phyloP scores from a whole-genome alignment of 2,797 vertebrate genomes.

The Dicrostonyx torquatus region DNA sequence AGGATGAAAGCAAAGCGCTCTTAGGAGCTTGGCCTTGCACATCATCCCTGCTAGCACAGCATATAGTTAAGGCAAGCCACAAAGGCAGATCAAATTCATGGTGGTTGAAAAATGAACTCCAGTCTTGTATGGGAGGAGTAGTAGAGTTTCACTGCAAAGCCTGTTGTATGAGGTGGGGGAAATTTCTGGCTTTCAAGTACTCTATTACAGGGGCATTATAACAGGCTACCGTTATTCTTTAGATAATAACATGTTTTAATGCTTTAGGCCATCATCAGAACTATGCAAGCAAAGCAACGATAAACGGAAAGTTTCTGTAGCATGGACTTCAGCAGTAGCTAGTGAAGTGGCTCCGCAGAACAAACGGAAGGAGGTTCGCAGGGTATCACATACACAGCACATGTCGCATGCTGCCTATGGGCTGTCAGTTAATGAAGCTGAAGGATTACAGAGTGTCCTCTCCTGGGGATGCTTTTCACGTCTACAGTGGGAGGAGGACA shows the following conservation, averaged over 20 bases:
- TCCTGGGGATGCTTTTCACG: background rate
- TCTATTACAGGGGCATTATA: background rate
- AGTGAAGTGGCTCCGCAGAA: background rate
- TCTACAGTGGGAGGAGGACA: background rate
- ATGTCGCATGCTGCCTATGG: background rate
- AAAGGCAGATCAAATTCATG: background rate
- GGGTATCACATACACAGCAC: background rate
- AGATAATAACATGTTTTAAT: conserved; percentile 10
- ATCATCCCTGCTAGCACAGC: background rate
- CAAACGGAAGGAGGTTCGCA: background rate
- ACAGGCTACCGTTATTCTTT: conserved; percentile 13
- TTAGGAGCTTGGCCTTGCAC: background rate
- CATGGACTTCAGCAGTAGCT: background rate
- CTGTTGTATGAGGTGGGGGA: background rate
- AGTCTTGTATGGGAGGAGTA: background rate
- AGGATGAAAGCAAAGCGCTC: background rate
- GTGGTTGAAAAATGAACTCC: background rate
- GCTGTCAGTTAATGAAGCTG: background rate
- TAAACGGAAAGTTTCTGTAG: background rate
- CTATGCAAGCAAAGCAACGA: background rate
- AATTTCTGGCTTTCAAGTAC: background rate
- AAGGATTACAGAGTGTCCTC: background rate
- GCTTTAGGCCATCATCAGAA: background rate
- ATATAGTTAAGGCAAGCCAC: background rate
- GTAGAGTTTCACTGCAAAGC: background rate